These are phyloP conservation scores for Carassius carassius DNA, from an alignment of 2,113 vertebrate species.

Conservation along the genomic window DNA sequence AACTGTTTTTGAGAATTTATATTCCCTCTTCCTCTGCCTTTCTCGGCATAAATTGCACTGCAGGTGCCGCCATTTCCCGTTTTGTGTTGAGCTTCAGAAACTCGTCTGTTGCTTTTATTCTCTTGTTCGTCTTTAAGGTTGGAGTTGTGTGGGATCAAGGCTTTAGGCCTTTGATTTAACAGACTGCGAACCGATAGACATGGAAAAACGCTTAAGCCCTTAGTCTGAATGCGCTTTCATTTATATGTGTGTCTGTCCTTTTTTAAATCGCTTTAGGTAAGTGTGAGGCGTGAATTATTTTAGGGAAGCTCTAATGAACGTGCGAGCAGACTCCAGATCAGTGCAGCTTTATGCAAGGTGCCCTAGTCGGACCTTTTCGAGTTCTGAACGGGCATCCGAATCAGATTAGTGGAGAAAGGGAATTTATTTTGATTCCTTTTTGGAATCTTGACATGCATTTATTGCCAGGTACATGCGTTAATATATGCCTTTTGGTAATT, in stretches of 20 bases:
- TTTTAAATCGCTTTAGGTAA: constrained; percentile 37
- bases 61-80: constrained; percentile 30
- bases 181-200: background rate
- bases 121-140: background rate
- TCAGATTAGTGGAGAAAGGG: constrained; percentile 85
- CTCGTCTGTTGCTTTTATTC: background rate
- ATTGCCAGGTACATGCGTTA: constrained; percentile 80
- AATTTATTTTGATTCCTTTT: constrained; percentile 91
- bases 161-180: background rate
- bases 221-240: background rate
- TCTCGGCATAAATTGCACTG: constrained; percentile 15
- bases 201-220: background rate
- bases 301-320: constrained; percentile 33
- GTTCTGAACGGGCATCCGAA: constrained; percentile 67
- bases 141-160: constrained; percentile 3
- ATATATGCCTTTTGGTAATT: constrained; percentile 69
- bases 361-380: constrained; percentile 42
- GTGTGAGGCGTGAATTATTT: constrained; percentile 27
- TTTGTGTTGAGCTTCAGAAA: constrained; percentile 6
- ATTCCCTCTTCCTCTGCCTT: constrained; percentile 2
- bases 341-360: constrained; percentile 62
- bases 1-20: background rate
- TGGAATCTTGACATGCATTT: constrained; percentile 90
- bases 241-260: constrained; percentile 24
- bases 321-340: constrained; percentile 50